phyloP scores from a whole-genome alignment of 2,797 vertebrate species.

The Ammospiza maritima region DNA sequence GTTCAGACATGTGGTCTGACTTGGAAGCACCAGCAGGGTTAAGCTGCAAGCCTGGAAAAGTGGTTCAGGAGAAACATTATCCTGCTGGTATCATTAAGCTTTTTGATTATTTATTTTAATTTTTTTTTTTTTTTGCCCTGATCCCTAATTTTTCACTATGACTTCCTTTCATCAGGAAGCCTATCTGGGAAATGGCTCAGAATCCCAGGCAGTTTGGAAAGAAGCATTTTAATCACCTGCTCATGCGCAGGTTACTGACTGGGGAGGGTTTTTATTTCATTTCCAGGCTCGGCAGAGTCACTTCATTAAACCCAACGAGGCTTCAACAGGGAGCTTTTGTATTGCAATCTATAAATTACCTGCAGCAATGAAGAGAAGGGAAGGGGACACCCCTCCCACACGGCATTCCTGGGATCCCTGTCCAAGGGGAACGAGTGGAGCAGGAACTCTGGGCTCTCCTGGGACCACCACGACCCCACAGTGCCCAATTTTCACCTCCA shows the following conservation, averaged over 20 bases:
- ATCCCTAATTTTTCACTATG: background rate
- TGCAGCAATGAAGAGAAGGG: background rate
- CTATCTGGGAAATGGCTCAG: background rate
- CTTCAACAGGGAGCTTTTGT: constrained; percentile 1
- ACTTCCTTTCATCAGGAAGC: background rate
- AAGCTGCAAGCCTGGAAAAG: background rate
- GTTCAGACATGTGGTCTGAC: constrained; percentile 6
- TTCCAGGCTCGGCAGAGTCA: background rate
- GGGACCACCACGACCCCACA: fast-evolving
- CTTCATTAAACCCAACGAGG: constrained; percentile 40
- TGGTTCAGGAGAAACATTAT: background rate
- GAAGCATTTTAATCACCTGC: background rate
- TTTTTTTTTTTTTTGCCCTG: background rate
- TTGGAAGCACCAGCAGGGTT: background rate
- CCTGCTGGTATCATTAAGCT: background rate
- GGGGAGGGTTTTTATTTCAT: background rate
- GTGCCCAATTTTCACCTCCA: background rate
- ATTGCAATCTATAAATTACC: background rate
- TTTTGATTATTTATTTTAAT: background rate
- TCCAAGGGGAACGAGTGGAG: background rate
- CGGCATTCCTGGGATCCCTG: background rate
- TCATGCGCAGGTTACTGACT: background rate
- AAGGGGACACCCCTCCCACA: background rate
- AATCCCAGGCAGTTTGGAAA: background rate
- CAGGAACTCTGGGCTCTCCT: background rate